A percentile compares a stretch with the other conserved stretches of the same genome.
Conservation (phyloP, 2,113 vertebrate genomes). For the Cavia aperea region DNA sequence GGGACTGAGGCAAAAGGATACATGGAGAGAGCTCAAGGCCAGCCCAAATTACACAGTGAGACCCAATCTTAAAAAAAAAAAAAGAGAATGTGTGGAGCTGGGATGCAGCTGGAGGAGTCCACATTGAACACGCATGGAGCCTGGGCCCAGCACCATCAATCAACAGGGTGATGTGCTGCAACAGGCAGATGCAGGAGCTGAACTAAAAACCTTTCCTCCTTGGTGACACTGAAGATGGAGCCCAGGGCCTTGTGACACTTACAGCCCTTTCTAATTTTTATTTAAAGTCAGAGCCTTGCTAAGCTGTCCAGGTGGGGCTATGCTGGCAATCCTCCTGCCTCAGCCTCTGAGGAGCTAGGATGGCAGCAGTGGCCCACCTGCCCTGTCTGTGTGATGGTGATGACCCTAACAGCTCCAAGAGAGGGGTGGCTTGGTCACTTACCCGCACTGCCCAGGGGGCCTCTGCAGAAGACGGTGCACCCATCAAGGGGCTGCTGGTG, state of each 20-base stretch:
- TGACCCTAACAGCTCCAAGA: fast-evolving
- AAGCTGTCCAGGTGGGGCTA: too few species aligned
- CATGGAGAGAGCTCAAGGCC: not conserved
- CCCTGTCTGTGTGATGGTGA: fast-evolving
- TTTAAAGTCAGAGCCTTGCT: not conserved
- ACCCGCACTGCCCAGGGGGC: slow-evolving; percentile 95
- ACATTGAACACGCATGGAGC: not conserved
- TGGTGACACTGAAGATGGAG: not conserved
- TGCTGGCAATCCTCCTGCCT: not conserved
- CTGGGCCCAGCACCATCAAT: not conserved
- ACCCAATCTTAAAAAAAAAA: not conserved
- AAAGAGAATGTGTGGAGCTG: too few species aligned
- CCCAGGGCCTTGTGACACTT: not conserved
- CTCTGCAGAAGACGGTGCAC: slow-evolving; percentile 75
- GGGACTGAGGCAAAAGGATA: not conserved
- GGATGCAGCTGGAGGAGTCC: not conserved
- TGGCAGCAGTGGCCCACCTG: too few species aligned
- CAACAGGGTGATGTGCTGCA: not conserved
- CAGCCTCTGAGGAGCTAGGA: not conserved
- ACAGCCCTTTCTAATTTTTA: not conserved
- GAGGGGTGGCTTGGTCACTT: slow-evolving; percentile 65
- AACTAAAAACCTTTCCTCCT: not conserved
- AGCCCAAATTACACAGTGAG: not conserved
- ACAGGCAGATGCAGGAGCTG: not conserved
- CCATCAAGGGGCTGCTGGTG: slow-evolving; percentile 88